Evolutionary conservation across 2,797 vertebrate species (phyloP).

Genomic region (Glyptemys insculpta): DNA sequence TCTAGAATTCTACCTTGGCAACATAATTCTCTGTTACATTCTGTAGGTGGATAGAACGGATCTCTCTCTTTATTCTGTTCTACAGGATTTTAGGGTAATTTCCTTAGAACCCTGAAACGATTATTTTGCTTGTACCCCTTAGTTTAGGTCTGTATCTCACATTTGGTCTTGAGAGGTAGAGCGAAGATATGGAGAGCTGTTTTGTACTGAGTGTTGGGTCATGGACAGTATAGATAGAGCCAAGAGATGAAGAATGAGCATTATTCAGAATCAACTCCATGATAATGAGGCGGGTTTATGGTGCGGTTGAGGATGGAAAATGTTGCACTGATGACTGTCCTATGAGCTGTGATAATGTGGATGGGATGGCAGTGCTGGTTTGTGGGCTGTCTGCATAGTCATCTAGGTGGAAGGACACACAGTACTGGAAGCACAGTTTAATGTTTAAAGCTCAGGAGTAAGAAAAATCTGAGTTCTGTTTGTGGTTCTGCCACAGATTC

Average conservation of each 20-base stretch:
- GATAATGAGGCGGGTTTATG: constrained; percentile 65
- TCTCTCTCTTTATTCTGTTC: not conserved
- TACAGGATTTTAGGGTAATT: not conserved
- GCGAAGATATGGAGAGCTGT: not conserved
- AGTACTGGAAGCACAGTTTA: not conserved
- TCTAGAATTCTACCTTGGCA: not conserved
- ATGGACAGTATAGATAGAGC: constrained; percentile 33
- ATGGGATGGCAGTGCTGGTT: constrained; percentile 64
- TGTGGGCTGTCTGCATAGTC: constrained; percentile 56
- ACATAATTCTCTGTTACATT: not conserved
- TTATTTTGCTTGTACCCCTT: not conserved
- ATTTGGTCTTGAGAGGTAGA: not conserved
- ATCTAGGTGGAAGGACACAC: not conserved
- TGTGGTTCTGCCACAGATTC: not conserved
- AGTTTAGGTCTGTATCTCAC: not conserved
- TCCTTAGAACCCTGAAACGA: not conserved
- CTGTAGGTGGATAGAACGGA: not conserved
- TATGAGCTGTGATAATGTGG: constrained; percentile 62
- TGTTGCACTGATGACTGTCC: constrained; percentile 71
- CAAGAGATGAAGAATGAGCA: constrained; percentile 61
- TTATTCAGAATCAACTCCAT: constrained; percentile 64
- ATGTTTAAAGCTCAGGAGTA: not conserved
- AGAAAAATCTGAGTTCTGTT: not conserved
- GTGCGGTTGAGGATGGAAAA: constrained; percentile 69
- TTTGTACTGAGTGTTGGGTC: constrained; percentile 53